These are phyloP conservation scores for Cephus pygmeus DNA, from an alignment of 2,888 invertebrate genomes.

Conservation along the genomic window DNA sequence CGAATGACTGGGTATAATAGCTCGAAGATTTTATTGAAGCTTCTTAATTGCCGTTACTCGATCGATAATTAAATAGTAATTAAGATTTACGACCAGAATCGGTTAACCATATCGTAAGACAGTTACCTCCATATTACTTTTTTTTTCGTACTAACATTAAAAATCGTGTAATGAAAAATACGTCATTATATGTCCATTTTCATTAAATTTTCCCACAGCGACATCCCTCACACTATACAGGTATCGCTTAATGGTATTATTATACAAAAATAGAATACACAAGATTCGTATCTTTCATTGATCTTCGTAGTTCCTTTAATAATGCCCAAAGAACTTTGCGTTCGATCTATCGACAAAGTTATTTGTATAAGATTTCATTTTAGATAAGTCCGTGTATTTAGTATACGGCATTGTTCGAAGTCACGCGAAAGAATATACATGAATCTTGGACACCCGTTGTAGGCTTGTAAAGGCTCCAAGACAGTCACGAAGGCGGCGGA, in stretches of 20 bases:
- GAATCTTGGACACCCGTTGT: neutral
- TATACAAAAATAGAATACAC: neutral
- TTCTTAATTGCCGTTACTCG: slow-evolving; percentile 37
- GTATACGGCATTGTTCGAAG: neutral
- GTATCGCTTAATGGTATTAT: neutral
- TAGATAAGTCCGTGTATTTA: neutral
- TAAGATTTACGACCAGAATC: neutral
- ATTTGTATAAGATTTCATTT: neutral
- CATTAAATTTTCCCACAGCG: neutral
- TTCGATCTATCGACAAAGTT: neutral
- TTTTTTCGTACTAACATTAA: neutral
- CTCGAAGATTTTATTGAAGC: slow-evolving; percentile 30
- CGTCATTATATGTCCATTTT: neutral
- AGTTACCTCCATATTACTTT: neutral
- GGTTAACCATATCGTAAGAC: neutral
- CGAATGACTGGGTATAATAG: slow-evolving; percentile 19
- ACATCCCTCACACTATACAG: neutral
- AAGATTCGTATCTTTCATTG: neutral
- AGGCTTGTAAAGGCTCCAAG: neutral
- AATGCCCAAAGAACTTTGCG: neutral
- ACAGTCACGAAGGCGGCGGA: slow-evolving; percentile 12
- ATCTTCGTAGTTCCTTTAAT: neutral
- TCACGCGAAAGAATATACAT: neutral
- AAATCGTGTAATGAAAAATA: neutral
- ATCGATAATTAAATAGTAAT: slow-evolving; percentile 34